Percentiles rank a stretch among this genome's conserved stretches.
These are phyloP conservation scores for Onychostruthus taczanowskii DNA, from an alignment of 2,113 vertebrate genomes.

Conservation along the genomic window DNA sequence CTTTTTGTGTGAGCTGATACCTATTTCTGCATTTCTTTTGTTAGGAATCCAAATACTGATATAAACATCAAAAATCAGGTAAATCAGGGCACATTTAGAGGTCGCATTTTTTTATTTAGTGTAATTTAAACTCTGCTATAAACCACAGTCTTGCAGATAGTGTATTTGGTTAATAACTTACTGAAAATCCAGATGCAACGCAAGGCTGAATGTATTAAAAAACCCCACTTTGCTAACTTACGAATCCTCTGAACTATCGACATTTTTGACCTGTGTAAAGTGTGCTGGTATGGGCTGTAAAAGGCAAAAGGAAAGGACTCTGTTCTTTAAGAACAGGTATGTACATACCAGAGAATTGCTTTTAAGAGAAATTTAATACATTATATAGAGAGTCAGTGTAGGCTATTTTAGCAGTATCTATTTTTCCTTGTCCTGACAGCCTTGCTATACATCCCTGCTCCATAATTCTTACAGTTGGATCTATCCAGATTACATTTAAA, in stretches of 20 bases:
- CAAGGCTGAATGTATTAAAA: background rate
- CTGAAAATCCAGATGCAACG: background rate
- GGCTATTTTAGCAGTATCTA: background rate
- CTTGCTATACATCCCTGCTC: background rate
- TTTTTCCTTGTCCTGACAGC: constrained; percentile 11
- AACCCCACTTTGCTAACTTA: background rate
- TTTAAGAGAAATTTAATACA: constrained; percentile 49
- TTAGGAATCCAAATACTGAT: background rate
- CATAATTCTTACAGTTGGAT: background rate
- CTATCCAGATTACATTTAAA: constrained; percentile 3
- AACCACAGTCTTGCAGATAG: background rate
- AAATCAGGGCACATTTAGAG: constrained; percentile 16
- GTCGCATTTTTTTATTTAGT: background rate
- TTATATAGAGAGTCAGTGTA: background rate
- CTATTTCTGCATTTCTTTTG: background rate
- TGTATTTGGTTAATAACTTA: background rate
- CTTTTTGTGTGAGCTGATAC: background rate
- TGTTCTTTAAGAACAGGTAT: constrained; percentile 28
- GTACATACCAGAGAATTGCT: constrained; percentile 52
- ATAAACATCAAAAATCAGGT: background rate
- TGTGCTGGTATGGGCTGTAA: constrained; percentile 2
- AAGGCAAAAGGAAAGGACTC: constrained; percentile 25
- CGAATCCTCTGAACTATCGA: background rate
- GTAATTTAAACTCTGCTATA: constrained; percentile 14
- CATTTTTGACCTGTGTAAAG: constrained; percentile 42